Base-by-base conservation (phyloP, 2,797 vertebrate species). In the Chelidonichthys spinosus region DNA sequence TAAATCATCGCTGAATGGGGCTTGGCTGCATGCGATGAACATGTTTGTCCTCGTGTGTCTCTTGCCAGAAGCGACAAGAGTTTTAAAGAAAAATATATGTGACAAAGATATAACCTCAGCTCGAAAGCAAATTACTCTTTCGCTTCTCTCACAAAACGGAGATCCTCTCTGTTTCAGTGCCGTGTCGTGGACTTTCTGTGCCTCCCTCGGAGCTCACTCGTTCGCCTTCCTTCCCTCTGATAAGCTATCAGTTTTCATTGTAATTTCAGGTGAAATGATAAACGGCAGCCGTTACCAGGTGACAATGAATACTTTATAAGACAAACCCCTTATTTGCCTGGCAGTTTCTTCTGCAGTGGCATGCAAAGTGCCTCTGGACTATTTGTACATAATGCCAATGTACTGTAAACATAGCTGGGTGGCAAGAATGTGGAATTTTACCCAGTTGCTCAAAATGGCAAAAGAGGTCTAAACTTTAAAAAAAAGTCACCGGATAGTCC, bases 281-380 rank as follows among this genome's bases (percentile, higher is more conserved):
- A 96, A 95, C 94, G 92, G 76, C 87, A 79, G 93, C 94, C 89
- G 95, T 95, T 95, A 96, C 95, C 93, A 95, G 94, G 94, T 95
- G 94, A 95, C 95, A 95, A 96, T 96, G 94, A 95, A 95, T 95
- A 95, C 94, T 96, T 96, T 95, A 95, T 95, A 95, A 96, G 95
- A 95, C 95, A 94, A 95, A 95, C 93, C 94, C 91, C 93, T 95
- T 94, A 95, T 96, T 96, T 96, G 95, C 94, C 94, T 96, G 95
- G 94, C 95, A 94, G 95, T 95, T 96, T 94, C 93, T 94, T 95
- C 92, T 85, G 88, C 92, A 92, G 88, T 82, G 87, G 84, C 92
- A 96, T 95, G 95, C 95, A 96, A 96, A 96, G 90, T 74, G 78
- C 85, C 89, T 85, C 78, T 65, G 71, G 90, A 92, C 87, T 88